Percentiles rank a stretch among this genome's conserved stretches.
Evolutionary conservation across 2,797 vertebrate species (phyloP).

Genomic region (Phalloptychus januarius): DNA sequence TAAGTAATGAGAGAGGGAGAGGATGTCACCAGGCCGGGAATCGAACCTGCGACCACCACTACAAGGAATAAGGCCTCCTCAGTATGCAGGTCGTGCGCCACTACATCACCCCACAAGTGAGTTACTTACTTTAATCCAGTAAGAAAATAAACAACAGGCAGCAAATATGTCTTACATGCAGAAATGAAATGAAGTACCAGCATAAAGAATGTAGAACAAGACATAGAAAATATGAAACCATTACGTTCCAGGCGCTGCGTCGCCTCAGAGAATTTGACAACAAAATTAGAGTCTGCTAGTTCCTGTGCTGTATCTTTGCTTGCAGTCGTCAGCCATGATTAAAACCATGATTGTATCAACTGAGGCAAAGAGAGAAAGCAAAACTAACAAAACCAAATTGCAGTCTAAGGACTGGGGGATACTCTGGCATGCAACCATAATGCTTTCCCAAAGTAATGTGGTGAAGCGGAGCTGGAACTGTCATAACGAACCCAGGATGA

Average conservation of each 20-base stretch:
- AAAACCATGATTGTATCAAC: constrained; percentile 54
- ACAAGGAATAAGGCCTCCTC: no score
- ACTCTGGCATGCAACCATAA: constrained; percentile 55
- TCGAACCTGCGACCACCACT: no score
- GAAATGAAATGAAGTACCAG: neutral
- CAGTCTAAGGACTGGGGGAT: constrained; percentile 44
- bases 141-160: neutral
- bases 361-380: constrained; percentile 34
- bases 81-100: no score
- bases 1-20: no score
- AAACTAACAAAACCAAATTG: constrained; percentile 37
- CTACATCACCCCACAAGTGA: no score
- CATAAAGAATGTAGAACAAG: constrained; percentile 5
- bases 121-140: neutral
- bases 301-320: constrained; percentile 11
- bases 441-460: constrained; percentile 61
- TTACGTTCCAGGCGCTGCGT: constrained; percentile 11
- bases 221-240: constrained; percentile 6
- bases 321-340: constrained; percentile 35
- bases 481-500: constrained; percentile 69
- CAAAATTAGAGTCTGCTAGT: constrained; percentile 16
- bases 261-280: constrained; percentile 24
- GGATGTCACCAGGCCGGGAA: no score
- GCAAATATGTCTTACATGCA: neutral
- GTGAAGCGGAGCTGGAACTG: constrained; percentile 56